These are phyloP conservation scores for Steromphala cineraria DNA, from an alignment of 2,888 invertebrate genomes.

Conservation along the genomic window DNA sequence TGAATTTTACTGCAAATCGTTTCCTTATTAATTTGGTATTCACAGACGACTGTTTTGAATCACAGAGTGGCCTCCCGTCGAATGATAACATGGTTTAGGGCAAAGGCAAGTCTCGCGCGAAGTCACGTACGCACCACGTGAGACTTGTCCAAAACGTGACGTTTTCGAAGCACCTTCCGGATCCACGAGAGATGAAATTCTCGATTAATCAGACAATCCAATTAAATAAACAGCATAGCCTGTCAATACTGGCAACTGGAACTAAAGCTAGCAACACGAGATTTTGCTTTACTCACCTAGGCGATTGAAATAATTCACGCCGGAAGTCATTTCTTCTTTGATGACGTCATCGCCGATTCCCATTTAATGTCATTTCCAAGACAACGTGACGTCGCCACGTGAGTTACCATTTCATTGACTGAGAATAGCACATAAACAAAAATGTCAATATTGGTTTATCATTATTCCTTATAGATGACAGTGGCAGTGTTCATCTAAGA, in stretches of 20 bases:
- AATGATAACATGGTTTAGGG: too few species aligned
- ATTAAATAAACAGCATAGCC: not conserved
- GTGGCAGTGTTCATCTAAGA: too few species aligned
- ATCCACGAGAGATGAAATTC: not conserved
- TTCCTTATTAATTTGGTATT: too few species aligned
- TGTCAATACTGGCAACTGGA: not conserved
- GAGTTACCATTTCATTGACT: too few species aligned
- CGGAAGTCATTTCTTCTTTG: not conserved
- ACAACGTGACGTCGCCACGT: too few species aligned
- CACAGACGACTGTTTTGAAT: too few species aligned
- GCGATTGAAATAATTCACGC: not conserved
- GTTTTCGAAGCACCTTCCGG: not conserved
- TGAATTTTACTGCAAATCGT: too few species aligned
- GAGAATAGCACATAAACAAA: too few species aligned
- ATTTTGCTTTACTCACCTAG: not conserved
- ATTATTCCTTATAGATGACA: too few species aligned
- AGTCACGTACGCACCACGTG: not conserved
- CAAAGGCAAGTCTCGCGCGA: not conserved
- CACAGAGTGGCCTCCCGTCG: too few species aligned
- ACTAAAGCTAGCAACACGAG: not conserved
- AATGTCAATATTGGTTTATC: too few species aligned
- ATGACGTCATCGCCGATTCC: not conserved
- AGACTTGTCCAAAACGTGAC: not conserved
- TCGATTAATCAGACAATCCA: not conserved
- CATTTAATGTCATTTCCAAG: too few species aligned